Evolutionary conservation across 2,888 invertebrate genomes (phyloP), one percentile per base, ranked within the genome.

Genomic region (Drosophila macrospina): DNA sequence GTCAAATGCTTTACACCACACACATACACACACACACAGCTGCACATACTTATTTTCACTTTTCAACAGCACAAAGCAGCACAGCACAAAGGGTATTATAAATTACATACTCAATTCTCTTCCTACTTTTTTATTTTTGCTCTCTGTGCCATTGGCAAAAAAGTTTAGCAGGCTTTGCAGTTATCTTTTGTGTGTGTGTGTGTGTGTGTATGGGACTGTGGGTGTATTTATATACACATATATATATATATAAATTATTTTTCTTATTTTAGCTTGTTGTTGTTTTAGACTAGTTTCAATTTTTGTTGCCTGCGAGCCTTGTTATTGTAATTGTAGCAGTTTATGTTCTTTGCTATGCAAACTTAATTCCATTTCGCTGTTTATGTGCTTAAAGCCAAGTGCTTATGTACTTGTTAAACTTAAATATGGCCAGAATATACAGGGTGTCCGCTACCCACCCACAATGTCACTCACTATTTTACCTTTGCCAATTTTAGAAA

Each of bases 361-460:
- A 88, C 88, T 84, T 87, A 90, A 90, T 90, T 90, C 86, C 88
- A 90, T 90, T 90, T 85, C 70, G 78, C 88, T 89, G 86, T 89
- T 90, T 87, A 88, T 84, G 80, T 84, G 82, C 78, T 77, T 78
- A 61, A 78, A 74, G 74, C 59, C 65, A 73, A 76, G 69, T 71
- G 72, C 83, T 88, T 89, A 88, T 90, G 77, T 89, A 80, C 82
- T 90, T 77, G 75, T 73, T 68, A 60, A 86, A 88, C 72, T 76
- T 84, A 74, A 89, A 74, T 74, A 68, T 72, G 59, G 28, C 55
- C 2, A 47, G 26, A 13, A 16, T 51, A 63, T 70, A 88, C 87
- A 88, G 89, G 88, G 89, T 88, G 78, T 11, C 24, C 1, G 5
- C 20, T 13, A 10, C 15, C 10, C 44, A 8, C 55, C 7, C 42